Evolutionary conservation across 2,888 invertebrate species (phyloP).

Genomic region (Cylloceria caligata): DNA sequence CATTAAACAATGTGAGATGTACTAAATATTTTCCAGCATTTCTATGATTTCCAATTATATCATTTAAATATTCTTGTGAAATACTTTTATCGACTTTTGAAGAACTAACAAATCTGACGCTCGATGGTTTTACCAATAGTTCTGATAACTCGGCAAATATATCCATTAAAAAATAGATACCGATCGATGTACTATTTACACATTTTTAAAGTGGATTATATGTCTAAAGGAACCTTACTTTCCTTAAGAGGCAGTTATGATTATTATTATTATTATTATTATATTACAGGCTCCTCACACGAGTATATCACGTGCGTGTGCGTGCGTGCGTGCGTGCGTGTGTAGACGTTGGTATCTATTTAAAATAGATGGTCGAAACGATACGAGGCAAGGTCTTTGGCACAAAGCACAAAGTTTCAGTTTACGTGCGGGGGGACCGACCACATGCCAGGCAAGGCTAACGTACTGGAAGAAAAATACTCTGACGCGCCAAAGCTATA

Average conservation of each 20-base stretch:
- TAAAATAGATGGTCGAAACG: conserved; percentile 7
- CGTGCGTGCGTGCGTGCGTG: too few species aligned
- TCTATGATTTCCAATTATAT: not conserved
- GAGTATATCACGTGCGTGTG: not conserved
- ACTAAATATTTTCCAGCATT: too few species aligned
- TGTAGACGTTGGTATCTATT: not conserved
- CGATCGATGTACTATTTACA: not conserved
- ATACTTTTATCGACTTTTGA: not conserved
- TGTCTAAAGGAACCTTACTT: not conserved
- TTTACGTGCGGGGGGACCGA: conserved; percentile 27
- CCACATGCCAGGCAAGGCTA: conserved; percentile 66
- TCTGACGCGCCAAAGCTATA: conserved; percentile 27
- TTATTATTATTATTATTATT: too few species aligned
- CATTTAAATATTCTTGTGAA: not conserved
- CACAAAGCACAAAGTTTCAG: conserved; percentile 32
- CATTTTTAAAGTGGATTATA: not conserved
- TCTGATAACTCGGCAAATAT: not conserved
- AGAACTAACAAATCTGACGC: not conserved
- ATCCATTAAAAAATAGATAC: not conserved
- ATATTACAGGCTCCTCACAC: not conserved
- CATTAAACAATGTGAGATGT: too few species aligned
- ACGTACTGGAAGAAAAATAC: conserved; percentile 63
- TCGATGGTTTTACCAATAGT: not conserved
- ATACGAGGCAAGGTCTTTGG: conserved; percentile 15
- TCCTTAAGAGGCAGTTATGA: not conserved